Conservation (phyloP, 2,113 vertebrate species). For the Microcebus murinus region DNA sequence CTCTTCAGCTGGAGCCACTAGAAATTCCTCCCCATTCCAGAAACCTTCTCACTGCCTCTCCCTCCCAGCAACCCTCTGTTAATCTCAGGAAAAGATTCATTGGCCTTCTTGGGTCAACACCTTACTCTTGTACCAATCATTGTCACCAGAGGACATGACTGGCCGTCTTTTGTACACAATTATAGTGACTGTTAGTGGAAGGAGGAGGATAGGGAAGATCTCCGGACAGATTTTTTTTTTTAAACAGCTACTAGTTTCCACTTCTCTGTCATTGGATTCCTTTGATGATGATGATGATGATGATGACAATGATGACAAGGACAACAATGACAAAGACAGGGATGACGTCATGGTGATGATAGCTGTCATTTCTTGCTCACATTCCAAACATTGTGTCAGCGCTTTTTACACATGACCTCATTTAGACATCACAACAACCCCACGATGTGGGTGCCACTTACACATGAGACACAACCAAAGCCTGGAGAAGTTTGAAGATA, state of each 20-base stretch:
- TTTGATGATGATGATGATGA: neutral
- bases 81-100: neutral
- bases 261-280: neutral
- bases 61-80: neutral
- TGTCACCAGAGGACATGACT: neutral
- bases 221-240: neutral
- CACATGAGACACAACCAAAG: neutral
- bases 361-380: neutral
- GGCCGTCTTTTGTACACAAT: neutral
- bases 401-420: neutral
- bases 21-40: neutral
- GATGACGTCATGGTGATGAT: rapidly evolving
- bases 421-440: neutral
- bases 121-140: neutral
- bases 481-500: neutral
- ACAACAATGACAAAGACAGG: rapidly evolving
- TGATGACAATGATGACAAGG: neutral
- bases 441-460: neutral
- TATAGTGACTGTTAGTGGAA: neutral
- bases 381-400: neutral
- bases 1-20: neutral
- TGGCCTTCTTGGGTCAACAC: neutral
- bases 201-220: neutral
- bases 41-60: neutral
- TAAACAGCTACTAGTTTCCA: neutral